Evolutionary conservation across 92 coral and sea anemone species (phyloP).

Genomic region (Palythoa grandis): DNA sequence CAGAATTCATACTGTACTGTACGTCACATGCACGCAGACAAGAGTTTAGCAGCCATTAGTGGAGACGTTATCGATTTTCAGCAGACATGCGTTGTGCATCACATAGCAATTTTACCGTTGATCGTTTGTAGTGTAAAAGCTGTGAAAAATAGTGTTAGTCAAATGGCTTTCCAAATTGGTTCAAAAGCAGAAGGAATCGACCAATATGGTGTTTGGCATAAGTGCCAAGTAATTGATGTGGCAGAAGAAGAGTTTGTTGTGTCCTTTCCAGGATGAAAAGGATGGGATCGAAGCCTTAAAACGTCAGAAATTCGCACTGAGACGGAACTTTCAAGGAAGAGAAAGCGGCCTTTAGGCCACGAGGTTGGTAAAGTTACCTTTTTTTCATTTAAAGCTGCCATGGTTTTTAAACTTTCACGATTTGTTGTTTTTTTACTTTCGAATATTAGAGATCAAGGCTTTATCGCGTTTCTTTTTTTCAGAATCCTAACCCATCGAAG

Average conservation of each 20-base stretch:
- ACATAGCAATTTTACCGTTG: too few relatives aligned
- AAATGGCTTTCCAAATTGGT: conserved; percentile 2
- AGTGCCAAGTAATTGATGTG: not conserved
- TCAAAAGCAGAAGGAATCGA: not conserved
- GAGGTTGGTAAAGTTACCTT: not conserved
- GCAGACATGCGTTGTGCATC: not conserved
- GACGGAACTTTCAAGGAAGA: not conserved
- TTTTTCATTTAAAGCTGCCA: not conserved
- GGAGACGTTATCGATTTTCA: not conserved
- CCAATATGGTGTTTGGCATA: conserved; percentile 2
- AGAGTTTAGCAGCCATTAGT: not conserved
- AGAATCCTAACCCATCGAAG: conserved; percentile 3
- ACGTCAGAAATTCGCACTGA: not conserved
- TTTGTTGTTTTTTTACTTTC: not conserved
- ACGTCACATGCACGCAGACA: too few relatives aligned
- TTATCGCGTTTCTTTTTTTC: not conserved
- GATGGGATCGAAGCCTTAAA: not conserved
- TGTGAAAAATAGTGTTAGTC: too few relatives aligned
- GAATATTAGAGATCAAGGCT: not conserved
- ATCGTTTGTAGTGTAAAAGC: too few relatives aligned
- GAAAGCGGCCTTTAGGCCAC: conserved; percentile 17
- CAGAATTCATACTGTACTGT: too few relatives aligned
- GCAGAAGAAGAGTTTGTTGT: not conserved
- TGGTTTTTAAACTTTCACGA: not conserved
- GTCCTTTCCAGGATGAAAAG: not conserved